Base-by-base conservation (phyloP, 2,797 vertebrate species). In the Petrocephalus sullivani region DNA sequence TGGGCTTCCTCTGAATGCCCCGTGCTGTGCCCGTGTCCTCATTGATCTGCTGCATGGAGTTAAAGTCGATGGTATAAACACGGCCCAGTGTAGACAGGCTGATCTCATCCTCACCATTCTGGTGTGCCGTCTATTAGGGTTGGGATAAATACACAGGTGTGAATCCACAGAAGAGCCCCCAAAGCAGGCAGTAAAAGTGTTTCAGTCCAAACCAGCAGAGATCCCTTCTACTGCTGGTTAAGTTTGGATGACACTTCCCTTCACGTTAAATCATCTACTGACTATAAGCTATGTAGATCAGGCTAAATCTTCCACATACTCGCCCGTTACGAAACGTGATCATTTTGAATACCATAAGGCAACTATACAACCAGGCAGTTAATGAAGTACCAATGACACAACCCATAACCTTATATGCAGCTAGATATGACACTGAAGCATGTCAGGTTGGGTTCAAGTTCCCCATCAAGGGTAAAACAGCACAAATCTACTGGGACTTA, bases 11-110 rank as follows among this genome's bases (percentile, higher is more conserved):
- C 96, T 99, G 98, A 96, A 99, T 99, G 91, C 98, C 98, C 89
- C 98, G 98, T 91, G 98, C 98, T 91, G 98, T 99, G 96, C 98
- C 98, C 90, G 98, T 99, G 95, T 99, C 98, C 95, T 99, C 98
- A 94, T 99, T 99, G 94, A 99, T 99, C 97, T 99, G 98, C 98
- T 99, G 98, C 98, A 99, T 99, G 98, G 98, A 99, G 95, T 99
- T 99, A 96, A 99, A 99, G 96, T 99, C 98, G 95, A 99, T 99
- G 93, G 98, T 99, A 95, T 99, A 99, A 95, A 99, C 98, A 93
- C 98, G 98, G 87, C 98, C 98, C 91, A 99, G 96, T 0, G 98
- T 99, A 89, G 98, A 99, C 93, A 99, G 95, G 94, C 98, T 99
- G 95, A 99, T 99, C 95, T 99, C 98, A 94, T 99, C 98, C 96